Percentiles rank a stretch among this genome's conserved stretches.
Evolutionary conservation across 2,797 vertebrate genomes (phyloP).

Genomic region (Bryconaethiops microstoma): DNA sequence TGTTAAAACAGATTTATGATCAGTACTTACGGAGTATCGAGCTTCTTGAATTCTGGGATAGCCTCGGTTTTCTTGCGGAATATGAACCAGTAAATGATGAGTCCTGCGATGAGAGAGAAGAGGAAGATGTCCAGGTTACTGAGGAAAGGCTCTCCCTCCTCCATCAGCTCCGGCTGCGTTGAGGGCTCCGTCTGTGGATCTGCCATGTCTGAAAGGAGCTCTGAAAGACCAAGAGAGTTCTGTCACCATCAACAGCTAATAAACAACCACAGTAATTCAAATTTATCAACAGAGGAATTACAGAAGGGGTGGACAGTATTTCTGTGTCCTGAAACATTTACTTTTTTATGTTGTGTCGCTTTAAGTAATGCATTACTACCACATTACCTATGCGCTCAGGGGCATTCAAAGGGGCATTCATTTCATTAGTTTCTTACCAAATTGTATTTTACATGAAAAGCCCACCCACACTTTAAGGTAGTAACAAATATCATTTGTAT

Average conservation of each 20-base stretch:
- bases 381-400: no score
- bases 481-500: no score
- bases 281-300: not conserved
- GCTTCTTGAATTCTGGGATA: slow-evolving; percentile 87
- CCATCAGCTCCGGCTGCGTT: slow-evolving; percentile 59
- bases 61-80: slow-evolving; percentile 92
- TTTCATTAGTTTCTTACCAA: no score
- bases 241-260: not conserved
- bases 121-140: slow-evolving; percentile 88
- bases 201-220: slow-evolving; percentile 67
- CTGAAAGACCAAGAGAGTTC: slow-evolving; percentile 10
- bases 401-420: no score
- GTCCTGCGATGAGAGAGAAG: slow-evolving; percentile 84
- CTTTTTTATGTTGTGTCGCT: no score
- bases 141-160: slow-evolving; percentile 79
- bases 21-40: slow-evolving; percentile 78
- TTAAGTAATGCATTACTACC: no score
- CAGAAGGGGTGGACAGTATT: no score
- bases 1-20: no score
- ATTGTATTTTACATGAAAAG: no score
- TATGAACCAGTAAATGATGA: slow-evolving; percentile 90
- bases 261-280: not conserved
- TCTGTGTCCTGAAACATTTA: no score
- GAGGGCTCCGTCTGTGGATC: slow-evolving; percentile 70
- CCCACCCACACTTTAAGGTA: no score